Evolutionary conservation across 2,888 invertebrate species (phyloP).

Genomic region (Ephialtes manifestator): DNA sequence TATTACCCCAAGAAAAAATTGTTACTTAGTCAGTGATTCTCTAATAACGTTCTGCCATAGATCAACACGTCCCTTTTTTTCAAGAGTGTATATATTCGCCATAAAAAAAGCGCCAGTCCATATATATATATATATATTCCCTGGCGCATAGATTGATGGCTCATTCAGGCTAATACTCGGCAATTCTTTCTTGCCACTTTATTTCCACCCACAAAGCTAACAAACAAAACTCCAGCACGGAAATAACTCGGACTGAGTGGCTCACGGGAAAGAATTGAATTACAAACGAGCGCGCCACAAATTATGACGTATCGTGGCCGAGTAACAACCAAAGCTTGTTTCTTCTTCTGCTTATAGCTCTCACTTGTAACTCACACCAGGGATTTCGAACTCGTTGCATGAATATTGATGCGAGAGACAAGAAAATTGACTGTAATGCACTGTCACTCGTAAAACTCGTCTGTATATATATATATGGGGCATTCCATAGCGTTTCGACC

Average conservation of each 20-base stretch:
- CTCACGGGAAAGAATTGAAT: conserved; percentile 36
- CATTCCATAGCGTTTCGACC: too few species aligned
- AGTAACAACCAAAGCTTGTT: background rate
- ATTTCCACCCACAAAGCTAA: conserved; percentile 27
- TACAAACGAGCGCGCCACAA: conserved; percentile 53
- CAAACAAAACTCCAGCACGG: background rate
- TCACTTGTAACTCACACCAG: background rate
- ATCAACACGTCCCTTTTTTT: conserved; percentile 45
- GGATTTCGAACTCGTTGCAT: conserved; percentile 46
- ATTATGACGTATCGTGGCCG: conserved; percentile 51
- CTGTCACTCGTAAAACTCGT: conserved; percentile 24
- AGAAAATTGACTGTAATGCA: conserved; percentile 62
- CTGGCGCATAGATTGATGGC: conserved; percentile 46
- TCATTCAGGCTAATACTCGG: conserved; percentile 51
- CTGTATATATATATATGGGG: background rate
- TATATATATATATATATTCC: conserved; percentile 15
- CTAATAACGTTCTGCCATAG: conserved; percentile 48
- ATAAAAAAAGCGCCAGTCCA: conserved; percentile 11
- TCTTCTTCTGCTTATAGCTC: conserved; percentile 1
- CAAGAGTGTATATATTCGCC: background rate
- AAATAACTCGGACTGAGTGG: conserved; percentile 46
- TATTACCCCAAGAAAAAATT: background rate
- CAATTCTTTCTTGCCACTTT: conserved; percentile 40
- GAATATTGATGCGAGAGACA: conserved; percentile 53
- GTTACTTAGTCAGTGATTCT: background rate